Evolutionary conservation across 2,113 vertebrate species (phyloP).

Genomic region (Telmatochromis bifrenatus): DNA sequence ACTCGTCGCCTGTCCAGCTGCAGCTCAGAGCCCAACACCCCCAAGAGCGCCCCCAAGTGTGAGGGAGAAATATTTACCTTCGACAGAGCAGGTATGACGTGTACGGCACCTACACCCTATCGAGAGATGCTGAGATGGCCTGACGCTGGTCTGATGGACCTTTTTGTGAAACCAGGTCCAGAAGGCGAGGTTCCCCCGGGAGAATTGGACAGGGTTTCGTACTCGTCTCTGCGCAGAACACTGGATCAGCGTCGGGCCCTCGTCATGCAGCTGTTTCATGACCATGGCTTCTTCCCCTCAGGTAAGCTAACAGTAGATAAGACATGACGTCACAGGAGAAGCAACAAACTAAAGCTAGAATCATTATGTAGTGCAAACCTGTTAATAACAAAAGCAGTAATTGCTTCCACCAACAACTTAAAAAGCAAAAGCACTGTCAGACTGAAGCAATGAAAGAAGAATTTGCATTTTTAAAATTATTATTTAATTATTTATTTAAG

Average conservation of each 20-base stretch:
- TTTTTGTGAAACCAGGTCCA: conserved; percentile 50
- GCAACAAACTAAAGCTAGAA: not conserved
- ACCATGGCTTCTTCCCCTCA: conserved; percentile 90
- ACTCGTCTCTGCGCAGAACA: conserved; percentile 84
- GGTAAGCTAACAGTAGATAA: conserved; percentile 47
- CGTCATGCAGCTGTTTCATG: conserved; percentile 93
- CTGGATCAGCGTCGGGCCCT: conserved; percentile 86
- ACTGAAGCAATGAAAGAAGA: not conserved
- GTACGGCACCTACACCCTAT: not conserved
- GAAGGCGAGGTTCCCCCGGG: conserved; percentile 80
- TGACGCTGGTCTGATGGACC: not conserved
- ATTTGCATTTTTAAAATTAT: not conserved
- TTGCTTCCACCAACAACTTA: not conserved
- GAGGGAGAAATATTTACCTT: conserved; percentile 90
- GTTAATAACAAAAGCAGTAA: not conserved
- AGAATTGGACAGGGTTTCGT: conserved; percentile 82
- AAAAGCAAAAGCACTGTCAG: not conserved
- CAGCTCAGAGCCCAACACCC: conserved; percentile 90
- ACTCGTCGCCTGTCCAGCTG: conserved; percentile 86
- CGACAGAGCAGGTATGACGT: conserved; percentile 72
- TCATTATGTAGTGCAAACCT: not conserved
- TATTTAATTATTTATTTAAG: not conserved
- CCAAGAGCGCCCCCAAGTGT: conserved; percentile 87
- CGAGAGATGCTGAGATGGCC: not conserved
- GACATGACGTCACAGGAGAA: not conserved